Evolutionary conservation across 2,797 vertebrate species (phyloP).

Genomic region (Bradypus variegatus): DNA sequence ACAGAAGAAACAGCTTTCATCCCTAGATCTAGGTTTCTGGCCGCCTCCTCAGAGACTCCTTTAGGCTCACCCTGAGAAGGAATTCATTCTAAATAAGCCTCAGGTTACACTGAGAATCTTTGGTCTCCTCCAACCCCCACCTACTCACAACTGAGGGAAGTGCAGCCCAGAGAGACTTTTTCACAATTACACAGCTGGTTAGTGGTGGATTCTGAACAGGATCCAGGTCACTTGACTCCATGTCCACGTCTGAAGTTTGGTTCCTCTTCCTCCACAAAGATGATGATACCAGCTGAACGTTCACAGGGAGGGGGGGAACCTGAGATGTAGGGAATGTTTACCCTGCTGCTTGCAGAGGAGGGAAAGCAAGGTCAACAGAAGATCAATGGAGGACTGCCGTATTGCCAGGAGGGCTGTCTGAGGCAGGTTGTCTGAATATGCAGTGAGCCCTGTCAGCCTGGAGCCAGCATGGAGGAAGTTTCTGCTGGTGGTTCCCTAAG

Average conservation of each 20-base stretch:
- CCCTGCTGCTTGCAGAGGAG: not conserved
- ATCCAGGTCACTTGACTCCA: not conserved
- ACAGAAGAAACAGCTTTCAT: not conserved
- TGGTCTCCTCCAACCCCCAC: too few species aligned
- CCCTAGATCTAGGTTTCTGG: not conserved
- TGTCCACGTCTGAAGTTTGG: not conserved
- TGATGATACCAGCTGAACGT: not conserved
- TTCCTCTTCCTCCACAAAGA: slow-evolving; percentile 8
- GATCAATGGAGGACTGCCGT: not conserved
- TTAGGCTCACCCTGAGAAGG: not conserved
- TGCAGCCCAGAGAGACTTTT: not conserved
- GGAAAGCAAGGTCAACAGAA: not conserved
- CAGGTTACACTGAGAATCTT: not conserved
- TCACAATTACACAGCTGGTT: not conserved
- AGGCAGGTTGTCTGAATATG: not conserved
- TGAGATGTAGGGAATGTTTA: not conserved
- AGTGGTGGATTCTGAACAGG: not conserved
- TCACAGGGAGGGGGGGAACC: not conserved
- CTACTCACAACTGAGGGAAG: not conserved
- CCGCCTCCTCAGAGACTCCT: not conserved
- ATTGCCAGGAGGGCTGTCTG: not conserved
- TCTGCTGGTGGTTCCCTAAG: not conserved
- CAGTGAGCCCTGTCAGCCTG: not conserved
- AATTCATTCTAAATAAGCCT: not conserved
- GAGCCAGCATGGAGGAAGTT: not conserved